These are phyloP conservation scores for Dendropsophus ebraccatus DNA, from an alignment of 2,113 vertebrate genomes.

Conservation along the genomic window DNA sequence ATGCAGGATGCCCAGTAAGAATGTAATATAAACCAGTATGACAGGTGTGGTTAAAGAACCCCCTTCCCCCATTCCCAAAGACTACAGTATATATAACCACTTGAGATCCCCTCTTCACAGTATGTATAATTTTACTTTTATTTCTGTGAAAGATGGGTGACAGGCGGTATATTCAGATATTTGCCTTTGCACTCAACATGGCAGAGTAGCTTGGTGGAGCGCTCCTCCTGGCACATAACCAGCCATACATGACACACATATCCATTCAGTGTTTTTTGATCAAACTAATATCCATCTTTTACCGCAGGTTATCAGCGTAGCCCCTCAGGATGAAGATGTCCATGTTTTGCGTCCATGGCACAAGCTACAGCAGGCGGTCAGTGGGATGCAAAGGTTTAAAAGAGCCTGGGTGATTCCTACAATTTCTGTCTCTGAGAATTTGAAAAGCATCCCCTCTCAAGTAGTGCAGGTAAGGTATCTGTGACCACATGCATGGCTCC, in stretches of 20 bases:
- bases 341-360: constrained; percentile 73
- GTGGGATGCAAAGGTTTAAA: constrained; percentile 73
- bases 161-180: neutral
- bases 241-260: neutral
- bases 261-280: neutral
- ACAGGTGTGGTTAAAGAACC: neutral
- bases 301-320: constrained; percentile 64
- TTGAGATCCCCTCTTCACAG: neutral
- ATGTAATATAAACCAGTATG: neutral
- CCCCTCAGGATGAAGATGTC: neutral
- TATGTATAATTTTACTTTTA: neutral
- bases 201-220: too few species aligned
- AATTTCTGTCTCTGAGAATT: constrained; percentile 90
- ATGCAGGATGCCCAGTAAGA: neutral
- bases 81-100: neutral
- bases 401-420: constrained; percentile 97
- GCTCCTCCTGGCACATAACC: too few species aligned
- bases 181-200: too few species aligned
- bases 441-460: constrained; percentile 87
- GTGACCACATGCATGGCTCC: neutral
- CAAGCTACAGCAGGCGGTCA: constrained; percentile 37
- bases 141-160: neutral
- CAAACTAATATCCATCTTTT: neutral
- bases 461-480: constrained; percentile 86
- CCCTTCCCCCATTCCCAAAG: neutral